phyloP scores from a whole-genome alignment of 2,113 vertebrate species.

The Brachyhypopomus occidentalis region DNA sequence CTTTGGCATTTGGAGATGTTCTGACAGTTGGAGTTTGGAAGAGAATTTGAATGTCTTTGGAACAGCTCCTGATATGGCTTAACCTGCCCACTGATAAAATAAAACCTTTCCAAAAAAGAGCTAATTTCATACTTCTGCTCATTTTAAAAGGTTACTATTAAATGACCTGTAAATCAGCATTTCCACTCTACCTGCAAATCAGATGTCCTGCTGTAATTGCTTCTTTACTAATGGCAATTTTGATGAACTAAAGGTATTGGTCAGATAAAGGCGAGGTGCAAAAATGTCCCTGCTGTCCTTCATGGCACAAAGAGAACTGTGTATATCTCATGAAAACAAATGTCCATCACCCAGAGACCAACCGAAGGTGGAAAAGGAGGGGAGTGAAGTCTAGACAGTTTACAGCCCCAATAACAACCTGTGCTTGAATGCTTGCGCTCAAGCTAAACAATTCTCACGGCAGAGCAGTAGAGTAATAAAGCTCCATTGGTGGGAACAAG shows the following conservation, averaged over 20 bases:
- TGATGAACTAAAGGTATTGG: not conserved
- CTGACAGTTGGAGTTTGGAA: no score
- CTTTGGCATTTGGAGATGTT: no score
- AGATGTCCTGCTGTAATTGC: not conserved
- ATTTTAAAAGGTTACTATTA: not conserved
- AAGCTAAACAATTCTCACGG: constrained; percentile 82
- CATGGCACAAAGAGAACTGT: constrained; percentile 75
- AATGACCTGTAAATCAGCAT: not conserved
- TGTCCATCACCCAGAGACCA: constrained; percentile 64
- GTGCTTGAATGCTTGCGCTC: constrained; percentile 87
- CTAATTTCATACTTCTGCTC: not conserved
- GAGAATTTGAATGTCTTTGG: no score
- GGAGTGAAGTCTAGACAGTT: constrained; percentile 99
- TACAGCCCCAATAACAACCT: constrained; percentile 97
- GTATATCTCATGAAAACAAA: constrained; percentile 90
- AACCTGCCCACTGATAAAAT: not conserved
- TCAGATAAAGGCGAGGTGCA: constrained; percentile 38
- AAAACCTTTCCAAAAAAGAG: not conserved
- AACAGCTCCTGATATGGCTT: no score
- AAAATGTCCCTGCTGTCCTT: constrained; percentile 66
- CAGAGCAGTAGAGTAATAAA: constrained; percentile 63
- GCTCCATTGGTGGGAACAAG: constrained; percentile 61
- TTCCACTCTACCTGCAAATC: not conserved
- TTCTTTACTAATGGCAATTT: not conserved
- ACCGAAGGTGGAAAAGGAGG: constrained; percentile 79